phyloP scores from a whole-genome alignment of 2,797 vertebrate genomes.

The Otolemur crassicaudatus region DNA sequence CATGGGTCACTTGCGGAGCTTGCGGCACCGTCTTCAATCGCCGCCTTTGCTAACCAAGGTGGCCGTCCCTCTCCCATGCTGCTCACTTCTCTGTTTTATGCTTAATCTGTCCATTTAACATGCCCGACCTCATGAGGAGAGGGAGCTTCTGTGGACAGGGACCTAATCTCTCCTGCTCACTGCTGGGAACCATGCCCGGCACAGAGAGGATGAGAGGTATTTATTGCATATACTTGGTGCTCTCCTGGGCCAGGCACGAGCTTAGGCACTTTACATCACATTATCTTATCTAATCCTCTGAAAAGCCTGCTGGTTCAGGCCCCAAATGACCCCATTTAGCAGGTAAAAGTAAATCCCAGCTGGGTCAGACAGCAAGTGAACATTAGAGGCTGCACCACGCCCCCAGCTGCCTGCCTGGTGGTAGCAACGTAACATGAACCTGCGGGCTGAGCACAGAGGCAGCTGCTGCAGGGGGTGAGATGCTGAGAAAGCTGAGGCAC shows the following conservation, averaged over 20 bases:
- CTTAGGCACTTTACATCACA: not conserved
- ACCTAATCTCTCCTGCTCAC: not conserved
- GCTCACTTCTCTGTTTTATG: not conserved
- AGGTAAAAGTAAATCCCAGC: not conserved
- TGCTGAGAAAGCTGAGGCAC: fast-evolving
- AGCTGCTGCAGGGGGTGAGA: fast-evolving
- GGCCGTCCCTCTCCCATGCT: fast-evolving
- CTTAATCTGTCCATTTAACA: not conserved
- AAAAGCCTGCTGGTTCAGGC: not conserved
- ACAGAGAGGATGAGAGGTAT: not conserved
- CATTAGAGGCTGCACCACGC: not conserved
- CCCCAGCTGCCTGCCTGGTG: fast-evolving
- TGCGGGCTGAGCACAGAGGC: fast-evolving
- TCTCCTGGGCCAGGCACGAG: not conserved
- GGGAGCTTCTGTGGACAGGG: not conserved
- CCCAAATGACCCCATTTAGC: not conserved
- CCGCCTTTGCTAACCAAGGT: not conserved
- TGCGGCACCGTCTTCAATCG: not conserved
- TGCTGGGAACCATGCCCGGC: not conserved
- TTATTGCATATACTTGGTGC: not conserved
- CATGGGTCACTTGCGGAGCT: fast-evolving
- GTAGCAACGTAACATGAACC: fast-evolving
- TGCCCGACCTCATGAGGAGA: fast-evolving
- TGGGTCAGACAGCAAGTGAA: not conserved
- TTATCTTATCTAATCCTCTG: not conserved